A percentile compares a stretch with the other conserved stretches of the same genome.
These are phyloP conservation scores for Cairina moschata DNA, from an alignment of 2,113 vertebrate genomes.

Conservation along the genomic window DNA sequence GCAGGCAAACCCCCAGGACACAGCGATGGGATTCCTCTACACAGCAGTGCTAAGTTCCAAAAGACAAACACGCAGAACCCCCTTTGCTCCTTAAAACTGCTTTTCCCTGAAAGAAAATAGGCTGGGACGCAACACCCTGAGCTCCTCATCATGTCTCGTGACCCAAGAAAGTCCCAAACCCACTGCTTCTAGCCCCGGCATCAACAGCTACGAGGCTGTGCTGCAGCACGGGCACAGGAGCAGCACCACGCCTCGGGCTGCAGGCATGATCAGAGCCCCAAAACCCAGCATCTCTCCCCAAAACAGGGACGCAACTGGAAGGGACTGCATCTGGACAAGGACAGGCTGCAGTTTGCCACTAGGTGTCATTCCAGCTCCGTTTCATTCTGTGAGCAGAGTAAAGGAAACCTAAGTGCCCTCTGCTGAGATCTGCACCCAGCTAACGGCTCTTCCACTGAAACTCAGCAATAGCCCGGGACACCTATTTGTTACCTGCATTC, in stretches of 20 bases:
- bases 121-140: neutral
- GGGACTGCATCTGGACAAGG: neutral
- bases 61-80: neutral
- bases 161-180: neutral
- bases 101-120: neutral
- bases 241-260: no score
- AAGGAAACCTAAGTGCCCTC: fast-evolving
- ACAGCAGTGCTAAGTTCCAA: conserved; percentile 79
- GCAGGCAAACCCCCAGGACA: neutral
- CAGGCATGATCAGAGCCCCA: neutral
- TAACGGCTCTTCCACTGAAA: neutral
- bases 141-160: neutral
- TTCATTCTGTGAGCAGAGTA: fast-evolving
- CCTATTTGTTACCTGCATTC: neutral
- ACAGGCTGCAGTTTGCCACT: neutral
- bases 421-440: neutral
- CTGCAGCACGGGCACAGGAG: no score
- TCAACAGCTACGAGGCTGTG: no score
- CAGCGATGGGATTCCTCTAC: conserved; percentile 42
- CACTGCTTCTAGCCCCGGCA: neutral
- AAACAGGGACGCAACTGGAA: fast-evolving
- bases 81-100: neutral
- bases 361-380: conserved; percentile 42
- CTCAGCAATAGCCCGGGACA: neutral
- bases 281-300: neutral